A percentile compares a stretch with the other conserved stretches of the same genome.
These are phyloP conservation scores for Trachymyrmex cornetzi DNA, from an alignment of 1,140 invertebrate species.

Conservation along the genomic window DNA sequence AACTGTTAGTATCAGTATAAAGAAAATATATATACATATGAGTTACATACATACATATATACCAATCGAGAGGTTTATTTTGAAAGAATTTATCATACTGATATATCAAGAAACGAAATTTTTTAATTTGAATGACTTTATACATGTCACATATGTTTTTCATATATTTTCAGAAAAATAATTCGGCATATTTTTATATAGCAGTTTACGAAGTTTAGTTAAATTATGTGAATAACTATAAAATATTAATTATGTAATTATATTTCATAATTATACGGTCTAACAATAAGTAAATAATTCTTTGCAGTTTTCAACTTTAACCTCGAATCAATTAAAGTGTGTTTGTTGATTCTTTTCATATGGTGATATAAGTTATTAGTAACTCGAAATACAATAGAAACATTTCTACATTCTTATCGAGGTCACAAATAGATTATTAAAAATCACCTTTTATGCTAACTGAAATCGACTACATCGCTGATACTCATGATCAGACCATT, in stretches of 20 bases:
- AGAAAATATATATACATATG: neutral
- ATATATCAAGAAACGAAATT: neutral
- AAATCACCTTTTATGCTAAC: conserved; percentile 79
- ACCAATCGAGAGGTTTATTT: neutral
- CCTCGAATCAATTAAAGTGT: neutral
- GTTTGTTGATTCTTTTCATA: neutral
- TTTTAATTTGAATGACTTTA: neutral
- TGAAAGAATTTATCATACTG: neutral
- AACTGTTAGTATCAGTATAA: neutral
- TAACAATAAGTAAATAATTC: neutral
- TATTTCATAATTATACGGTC: neutral
- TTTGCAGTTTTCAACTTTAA: neutral
- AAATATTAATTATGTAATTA: neutral
- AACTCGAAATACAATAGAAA: neutral
- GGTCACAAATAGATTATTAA: conserved; percentile 80
- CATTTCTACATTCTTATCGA: conserved; percentile 28
- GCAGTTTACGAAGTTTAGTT: neutral
- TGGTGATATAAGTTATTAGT: neutral
- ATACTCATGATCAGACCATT: conserved; percentile 76
- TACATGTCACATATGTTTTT: neutral
- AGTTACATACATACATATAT: neutral
- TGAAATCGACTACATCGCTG: conserved; percentile 66
- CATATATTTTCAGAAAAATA: neutral
- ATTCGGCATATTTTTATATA: neutral
- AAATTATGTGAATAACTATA: neutral